phyloP scores from a whole-genome alignment of 1,140 invertebrate species.

The Lucilia sericata region DNA sequence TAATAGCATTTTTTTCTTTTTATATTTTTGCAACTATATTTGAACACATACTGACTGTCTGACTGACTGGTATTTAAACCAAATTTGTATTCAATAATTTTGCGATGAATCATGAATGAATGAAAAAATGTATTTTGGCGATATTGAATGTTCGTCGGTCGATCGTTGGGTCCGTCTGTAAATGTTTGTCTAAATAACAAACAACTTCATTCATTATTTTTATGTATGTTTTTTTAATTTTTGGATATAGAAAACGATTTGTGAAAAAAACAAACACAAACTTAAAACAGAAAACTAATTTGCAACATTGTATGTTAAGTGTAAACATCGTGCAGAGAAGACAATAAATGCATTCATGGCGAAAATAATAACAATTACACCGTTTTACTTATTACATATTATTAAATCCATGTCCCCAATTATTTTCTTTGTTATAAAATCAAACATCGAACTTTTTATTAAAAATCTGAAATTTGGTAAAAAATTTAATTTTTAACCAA shows the following conservation, averaged over 20 bases:
- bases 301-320: slow-evolving; percentile 32
- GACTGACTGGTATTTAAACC: slow-evolving; percentile 24
- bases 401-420: no score
- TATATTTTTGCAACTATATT: slow-evolving; percentile 18
- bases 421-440: no score
- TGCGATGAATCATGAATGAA: slow-evolving; percentile 23
- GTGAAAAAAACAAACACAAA: not conserved
- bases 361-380: no score
- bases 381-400: no score
- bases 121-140: not conserved
- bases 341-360: not conserved
- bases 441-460: no score
- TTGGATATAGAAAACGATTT: slow-evolving; percentile 25
- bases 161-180: not conserved
- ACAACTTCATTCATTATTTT: slow-evolving; percentile 42
- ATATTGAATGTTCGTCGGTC: no score
- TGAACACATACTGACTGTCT: slow-evolving; percentile 26
- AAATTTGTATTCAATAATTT: slow-evolving; percentile 34
- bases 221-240: not conserved
- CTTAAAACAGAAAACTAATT: slow-evolving; percentile 29
- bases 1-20: not conserved
- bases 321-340: not conserved
- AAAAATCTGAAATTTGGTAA: no score
- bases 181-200: not conserved
- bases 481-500: no score